phyloP scores from a whole-genome alignment of 2,113 vertebrate genomes.

The Datnioides undecimradiatus region DNA sequence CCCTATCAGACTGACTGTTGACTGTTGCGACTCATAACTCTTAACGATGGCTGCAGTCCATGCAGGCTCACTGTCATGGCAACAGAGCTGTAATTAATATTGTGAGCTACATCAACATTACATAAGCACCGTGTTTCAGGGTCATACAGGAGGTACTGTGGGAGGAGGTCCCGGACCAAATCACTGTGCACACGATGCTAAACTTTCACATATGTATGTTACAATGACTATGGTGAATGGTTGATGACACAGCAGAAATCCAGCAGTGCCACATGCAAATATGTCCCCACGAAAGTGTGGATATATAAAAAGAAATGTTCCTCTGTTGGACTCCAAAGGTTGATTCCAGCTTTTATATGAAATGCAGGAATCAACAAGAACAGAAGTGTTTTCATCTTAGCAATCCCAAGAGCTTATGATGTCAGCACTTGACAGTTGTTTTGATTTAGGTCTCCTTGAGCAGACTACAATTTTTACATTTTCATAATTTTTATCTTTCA shows the following conservation, averaged over 20 bases:
- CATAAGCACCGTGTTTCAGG: too few relatives aligned
- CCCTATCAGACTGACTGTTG: not conserved
- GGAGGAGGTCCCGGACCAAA: not conserved
- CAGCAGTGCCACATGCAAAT: conserved; percentile 13
- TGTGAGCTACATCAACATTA: not conserved
- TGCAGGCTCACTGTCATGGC: not conserved
- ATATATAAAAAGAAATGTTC: not conserved
- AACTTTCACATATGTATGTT: not conserved
- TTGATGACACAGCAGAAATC: conserved; percentile 43
- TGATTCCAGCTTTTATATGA: not conserved
- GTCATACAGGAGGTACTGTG: not conserved
- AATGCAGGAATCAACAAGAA: not conserved
- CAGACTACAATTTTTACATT: not conserved
- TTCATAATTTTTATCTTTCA: not conserved
- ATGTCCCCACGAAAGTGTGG: not conserved
- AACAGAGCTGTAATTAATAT: not conserved
- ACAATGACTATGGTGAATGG: conserved; percentile 1
- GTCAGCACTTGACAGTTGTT: not conserved
- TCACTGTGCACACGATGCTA: not conserved
- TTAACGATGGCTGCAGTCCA: not conserved
- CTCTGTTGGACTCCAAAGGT: not conserved
- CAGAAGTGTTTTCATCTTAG: not conserved
- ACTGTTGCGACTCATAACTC: not conserved
- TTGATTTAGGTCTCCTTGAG: not conserved
- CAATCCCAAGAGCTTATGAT: not conserved